Conservation (phyloP, 2,888 invertebrate species). For the Drosophila paramelanica region DNA sequence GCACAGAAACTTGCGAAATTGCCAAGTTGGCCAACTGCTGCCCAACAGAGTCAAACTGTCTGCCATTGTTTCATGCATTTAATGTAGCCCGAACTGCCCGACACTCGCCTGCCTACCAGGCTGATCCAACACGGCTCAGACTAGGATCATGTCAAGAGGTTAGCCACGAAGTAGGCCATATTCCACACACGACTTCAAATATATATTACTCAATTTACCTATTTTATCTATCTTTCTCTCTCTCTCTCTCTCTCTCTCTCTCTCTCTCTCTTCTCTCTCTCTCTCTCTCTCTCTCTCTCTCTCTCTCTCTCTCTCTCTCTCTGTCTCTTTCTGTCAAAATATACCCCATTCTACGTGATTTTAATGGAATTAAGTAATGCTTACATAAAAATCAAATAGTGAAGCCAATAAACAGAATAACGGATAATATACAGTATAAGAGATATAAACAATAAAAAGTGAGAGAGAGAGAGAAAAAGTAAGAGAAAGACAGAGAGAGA, state of each 20-base stretch:
- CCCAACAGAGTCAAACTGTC: conserved; percentile 78
- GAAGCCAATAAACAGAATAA: no score
- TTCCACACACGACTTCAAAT: conserved; percentile 2
- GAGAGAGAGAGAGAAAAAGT: no score
- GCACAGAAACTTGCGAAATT: conserved; percentile 21
- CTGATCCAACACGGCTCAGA: conserved; percentile 3
- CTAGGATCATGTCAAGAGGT: conserved; percentile 23
- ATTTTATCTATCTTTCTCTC: neutral
- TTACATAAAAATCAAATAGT: neutral
- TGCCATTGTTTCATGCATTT: conserved; percentile 77
- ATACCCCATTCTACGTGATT: neutral
- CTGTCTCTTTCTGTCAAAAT: neutral
- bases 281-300: no score
- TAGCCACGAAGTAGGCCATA: conserved; percentile 7
- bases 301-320: neutral
- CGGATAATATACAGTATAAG: no score
- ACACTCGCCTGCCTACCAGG: conserved; percentile 4
- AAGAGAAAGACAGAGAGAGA: no score
- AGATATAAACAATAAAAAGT: no score
- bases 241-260: neutral
- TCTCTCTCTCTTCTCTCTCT: neutral
- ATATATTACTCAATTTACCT: neutral
- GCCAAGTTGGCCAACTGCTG: conserved; percentile 63
- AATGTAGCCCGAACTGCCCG: conserved; percentile 50
- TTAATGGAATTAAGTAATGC: neutral